Base-by-base conservation (phyloP, 2,113 vertebrate species). In the Oreocharis arfaki region DNA sequence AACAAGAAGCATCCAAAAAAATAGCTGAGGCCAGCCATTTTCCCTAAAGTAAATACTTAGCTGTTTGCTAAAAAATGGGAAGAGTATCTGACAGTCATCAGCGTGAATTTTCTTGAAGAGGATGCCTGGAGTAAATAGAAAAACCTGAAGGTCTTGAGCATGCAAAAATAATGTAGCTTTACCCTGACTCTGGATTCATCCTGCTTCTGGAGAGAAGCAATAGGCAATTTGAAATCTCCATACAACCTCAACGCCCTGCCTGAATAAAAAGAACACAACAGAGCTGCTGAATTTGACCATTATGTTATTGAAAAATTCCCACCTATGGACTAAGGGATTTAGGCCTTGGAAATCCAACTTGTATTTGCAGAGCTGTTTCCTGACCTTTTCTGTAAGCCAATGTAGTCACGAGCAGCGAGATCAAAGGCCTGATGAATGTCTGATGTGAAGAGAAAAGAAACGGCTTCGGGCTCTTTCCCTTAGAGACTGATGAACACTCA, bases 361-460 rank as follows among this genome's bases (percentile, higher is more conserved):
- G 21, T 70, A 65, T 87, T 92, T 83, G 55, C 92, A 77, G 80
- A 93, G 60, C 73, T 84, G 47, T 79, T 83, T 91, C 52, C 82
- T 93, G 95, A 93, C 90, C 83, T 96, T 93, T 95, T 64, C 75
- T 82, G 50, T 71, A 73, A 95, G 88, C 78, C 77, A 84, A 37
- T 1, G 0, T 74, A 94, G 89, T 95, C 82, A 87, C 1, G 17
- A 96, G 70, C 92, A 89, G 55, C 17, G 60, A 93, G 84, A 96
- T 93, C 94, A 96, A 94, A 95, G 64, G 53, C 64, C 84, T 92
- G 86, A 94, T 86, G 96, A 89, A 93, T 73, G 80, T 84, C 85
- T 95, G 85, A 96, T 95, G 64, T 78, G 80, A 89, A 91, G 59
- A 91, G 95, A 81, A 89, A 89, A 93, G 75, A 93, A 97, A 95